These are phyloP conservation scores for Ibidorhyncha struthersii DNA, from an alignment of 2,113 vertebrate genomes.

Conservation along the genomic window DNA sequence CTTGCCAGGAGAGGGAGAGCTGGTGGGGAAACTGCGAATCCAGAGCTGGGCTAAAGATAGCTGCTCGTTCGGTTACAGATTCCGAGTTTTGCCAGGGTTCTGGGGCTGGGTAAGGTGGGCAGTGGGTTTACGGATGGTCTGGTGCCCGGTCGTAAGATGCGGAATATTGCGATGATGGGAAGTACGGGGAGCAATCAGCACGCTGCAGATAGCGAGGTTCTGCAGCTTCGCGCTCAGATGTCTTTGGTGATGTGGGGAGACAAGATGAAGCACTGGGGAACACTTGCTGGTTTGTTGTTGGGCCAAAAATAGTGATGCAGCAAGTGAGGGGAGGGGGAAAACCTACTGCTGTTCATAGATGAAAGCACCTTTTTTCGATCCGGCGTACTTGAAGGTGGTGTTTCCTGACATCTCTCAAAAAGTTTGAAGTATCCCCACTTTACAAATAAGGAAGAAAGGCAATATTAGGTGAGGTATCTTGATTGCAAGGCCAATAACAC, in stretches of 20 bases:
- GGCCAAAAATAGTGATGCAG: not conserved
- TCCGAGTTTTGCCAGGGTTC: accelerated
- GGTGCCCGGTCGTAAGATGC: accelerated
- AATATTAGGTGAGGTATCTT: accelerated
- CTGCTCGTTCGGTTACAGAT: accelerated
- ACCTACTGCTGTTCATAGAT: no score
- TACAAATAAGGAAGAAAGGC: not conserved
- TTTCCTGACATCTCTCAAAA: not conserved
- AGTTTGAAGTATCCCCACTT: not conserved
- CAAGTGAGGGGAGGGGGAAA: accelerated
- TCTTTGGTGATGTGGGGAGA: not conserved
- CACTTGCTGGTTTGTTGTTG: not conserved
- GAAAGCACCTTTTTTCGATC: not conserved
- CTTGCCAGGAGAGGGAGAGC: not conserved
- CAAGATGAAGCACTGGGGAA: not conserved
- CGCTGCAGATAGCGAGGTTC: accelerated
- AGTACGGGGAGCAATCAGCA: accelerated
- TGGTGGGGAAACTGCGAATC: not conserved
- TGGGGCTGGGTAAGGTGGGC: not conserved
- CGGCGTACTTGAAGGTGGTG: not conserved
- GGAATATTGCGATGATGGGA: accelerated
- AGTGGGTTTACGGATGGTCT: accelerated
- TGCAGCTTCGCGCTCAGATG: accelerated
- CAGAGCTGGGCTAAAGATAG: accelerated
- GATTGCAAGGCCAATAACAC: not conserved